Evolutionary conservation across 2,797 vertebrate genomes (phyloP).

Genomic region (Eleutherodactylus coqui): DNA sequence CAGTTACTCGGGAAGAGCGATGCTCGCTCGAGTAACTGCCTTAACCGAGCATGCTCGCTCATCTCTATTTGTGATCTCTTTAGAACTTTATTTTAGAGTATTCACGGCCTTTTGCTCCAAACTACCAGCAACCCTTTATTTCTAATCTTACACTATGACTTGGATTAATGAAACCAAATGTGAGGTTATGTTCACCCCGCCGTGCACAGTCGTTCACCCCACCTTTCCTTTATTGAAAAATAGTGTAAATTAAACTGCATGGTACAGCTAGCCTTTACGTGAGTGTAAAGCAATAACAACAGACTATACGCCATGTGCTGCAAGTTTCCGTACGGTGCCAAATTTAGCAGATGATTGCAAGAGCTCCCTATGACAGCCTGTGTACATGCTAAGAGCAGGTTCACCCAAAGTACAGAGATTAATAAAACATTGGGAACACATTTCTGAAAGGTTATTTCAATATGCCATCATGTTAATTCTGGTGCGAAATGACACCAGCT

Average conservation of each 20-base stretch:
- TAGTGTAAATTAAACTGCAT: not conserved
- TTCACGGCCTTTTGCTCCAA: too few species aligned
- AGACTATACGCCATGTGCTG: not conserved
- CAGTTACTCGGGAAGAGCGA: too few species aligned
- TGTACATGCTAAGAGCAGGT: slow-evolving; percentile 74
- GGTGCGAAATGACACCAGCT: slow-evolving; percentile 73
- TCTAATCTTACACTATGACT: not conserved
- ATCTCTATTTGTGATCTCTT: too few species aligned
- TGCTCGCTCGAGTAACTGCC: too few species aligned
- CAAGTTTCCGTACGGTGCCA: slow-evolving; percentile 6
- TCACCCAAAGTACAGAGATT: slow-evolving; percentile 75
- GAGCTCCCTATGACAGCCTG: slow-evolving; percentile 71
- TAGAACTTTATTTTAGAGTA: too few species aligned
- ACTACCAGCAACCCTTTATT: not conserved
- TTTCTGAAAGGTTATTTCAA: slow-evolving; percentile 76
- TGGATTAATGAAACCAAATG: not conserved
- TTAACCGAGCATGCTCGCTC: too few species aligned
- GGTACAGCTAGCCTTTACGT: not conserved
- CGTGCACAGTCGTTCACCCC: not conserved
- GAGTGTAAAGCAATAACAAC: not conserved
- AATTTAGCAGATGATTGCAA: slow-evolving; percentile 55
- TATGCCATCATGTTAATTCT: slow-evolving; percentile 75
- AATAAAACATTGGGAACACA: slow-evolving; percentile 76
- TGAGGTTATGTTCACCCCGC: not conserved
- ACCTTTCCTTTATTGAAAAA: not conserved